Evolutionary conservation across 2,113 vertebrate species (phyloP).

Genomic region (Pterocles burchelli): DNA sequence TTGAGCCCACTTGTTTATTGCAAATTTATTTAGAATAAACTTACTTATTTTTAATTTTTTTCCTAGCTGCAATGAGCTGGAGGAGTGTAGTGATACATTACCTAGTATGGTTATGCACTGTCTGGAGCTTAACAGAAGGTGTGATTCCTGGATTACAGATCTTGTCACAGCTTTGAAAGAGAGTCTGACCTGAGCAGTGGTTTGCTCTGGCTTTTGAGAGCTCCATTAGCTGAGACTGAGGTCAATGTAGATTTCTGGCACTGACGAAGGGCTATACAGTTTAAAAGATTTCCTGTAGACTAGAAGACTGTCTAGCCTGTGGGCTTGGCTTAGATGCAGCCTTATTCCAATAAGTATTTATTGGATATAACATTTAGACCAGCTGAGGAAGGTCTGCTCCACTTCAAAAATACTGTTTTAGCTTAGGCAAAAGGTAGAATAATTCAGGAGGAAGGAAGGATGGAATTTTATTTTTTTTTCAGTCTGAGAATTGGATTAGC

Average conservation of each 20-base stretch:
- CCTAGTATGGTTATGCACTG: neutral
- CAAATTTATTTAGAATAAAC: neutral
- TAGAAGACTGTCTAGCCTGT: slow-evolving; percentile 46
- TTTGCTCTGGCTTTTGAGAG: slow-evolving; percentile 16
- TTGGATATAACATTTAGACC: neutral
- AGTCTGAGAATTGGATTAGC: neutral
- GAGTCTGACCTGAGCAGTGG: neutral
- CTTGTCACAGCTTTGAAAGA: neutral
- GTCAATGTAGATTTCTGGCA: neutral
- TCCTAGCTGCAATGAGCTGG: neutral
- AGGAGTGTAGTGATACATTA: neutral
- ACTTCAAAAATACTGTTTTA: neutral
- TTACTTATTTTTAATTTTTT: neutral
- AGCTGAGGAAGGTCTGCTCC: neutral
- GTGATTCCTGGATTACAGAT: neutral
- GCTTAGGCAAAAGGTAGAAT: neutral
- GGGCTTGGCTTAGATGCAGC: slow-evolving; percentile 36
- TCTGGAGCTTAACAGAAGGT: neutral
- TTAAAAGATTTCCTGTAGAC: slow-evolving; percentile 40
- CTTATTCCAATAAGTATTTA: neutral
- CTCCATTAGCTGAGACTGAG: neutral
- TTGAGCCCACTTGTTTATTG: neutral
- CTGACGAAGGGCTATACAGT: neutral
- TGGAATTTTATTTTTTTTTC: neutral
- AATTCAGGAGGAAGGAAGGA: neutral